Conservation (phyloP, 2,113 vertebrate genomes). For the Ceyx cyanopectus region DNA sequence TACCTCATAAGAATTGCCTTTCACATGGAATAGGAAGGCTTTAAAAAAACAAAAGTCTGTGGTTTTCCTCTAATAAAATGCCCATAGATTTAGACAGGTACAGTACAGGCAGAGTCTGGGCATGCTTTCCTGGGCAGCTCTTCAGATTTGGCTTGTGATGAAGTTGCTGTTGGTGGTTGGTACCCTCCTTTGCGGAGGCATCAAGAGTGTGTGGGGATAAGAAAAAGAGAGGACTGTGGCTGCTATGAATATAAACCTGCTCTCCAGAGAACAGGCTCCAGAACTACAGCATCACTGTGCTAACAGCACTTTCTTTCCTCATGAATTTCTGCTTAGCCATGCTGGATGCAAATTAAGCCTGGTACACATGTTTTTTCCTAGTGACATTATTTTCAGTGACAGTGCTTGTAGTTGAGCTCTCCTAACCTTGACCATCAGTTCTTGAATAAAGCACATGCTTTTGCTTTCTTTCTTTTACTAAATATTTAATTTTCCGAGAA, state of each 20-base stretch:
- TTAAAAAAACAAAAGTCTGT: not conserved
- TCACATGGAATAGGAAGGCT: not conserved
- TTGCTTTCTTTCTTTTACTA: not conserved
- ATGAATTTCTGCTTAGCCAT: conserved; percentile 27
- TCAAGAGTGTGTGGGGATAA: not conserved
- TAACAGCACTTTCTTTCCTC: not conserved
- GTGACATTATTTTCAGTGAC: not conserved
- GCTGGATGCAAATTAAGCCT: not conserved
- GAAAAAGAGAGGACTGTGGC: not conserved
- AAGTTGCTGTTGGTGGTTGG: not conserved
- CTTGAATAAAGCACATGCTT: not conserved
- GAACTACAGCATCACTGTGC: not conserved
- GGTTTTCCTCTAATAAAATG: not conserved
- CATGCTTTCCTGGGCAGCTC: not conserved
- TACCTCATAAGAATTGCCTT: not conserved
- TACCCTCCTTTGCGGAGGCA: not conserved
- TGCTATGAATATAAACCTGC: not conserved
- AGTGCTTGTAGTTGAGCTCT: not conserved
- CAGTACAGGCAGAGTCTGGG: not conserved
- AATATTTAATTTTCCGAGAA: conserved; percentile 15
- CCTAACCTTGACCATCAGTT: not conserved
- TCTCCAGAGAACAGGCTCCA: not conserved
- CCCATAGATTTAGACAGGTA: not conserved
- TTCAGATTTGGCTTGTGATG: not conserved
- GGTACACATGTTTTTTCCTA: not conserved